Evolutionary conservation across 2,113 vertebrate species (phyloP).

Genomic region (Stictonetta naevosa): DNA sequence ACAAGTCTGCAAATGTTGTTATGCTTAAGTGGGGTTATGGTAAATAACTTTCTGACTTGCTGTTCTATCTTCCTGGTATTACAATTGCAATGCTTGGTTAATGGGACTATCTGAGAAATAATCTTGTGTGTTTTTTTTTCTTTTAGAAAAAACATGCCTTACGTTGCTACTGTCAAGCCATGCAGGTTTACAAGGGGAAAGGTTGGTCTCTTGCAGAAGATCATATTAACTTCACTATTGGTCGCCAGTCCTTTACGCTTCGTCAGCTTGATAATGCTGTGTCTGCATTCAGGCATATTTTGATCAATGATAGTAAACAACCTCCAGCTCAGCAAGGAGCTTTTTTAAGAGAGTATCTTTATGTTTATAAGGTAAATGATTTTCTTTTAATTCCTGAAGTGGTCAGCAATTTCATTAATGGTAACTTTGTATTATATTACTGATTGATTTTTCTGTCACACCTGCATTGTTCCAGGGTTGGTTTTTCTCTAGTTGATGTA

Average conservation of each 20-base stretch:
- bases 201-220: slow-evolving; percentile 98
- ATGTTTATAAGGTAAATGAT: slow-evolving; percentile 89
- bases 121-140: not conserved
- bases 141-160: slow-evolving; percentile 92
- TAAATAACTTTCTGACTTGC: not conserved
- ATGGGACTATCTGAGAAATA: not conserved
- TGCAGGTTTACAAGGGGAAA: slow-evolving; percentile 97
- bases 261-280: slow-evolving; percentile 90
- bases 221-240: slow-evolving; percentile 98
- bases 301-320: slow-evolving; percentile 95
- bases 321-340: slow-evolving; percentile 92
- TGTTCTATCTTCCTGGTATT: not conserved
- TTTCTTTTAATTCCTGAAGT: not conserved
- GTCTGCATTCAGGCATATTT: slow-evolving; percentile 92
- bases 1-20: not conserved
- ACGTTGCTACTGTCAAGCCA: slow-evolving; percentile 96
- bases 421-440: not conserved
- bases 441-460: not conserved
- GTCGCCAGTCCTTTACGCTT: slow-evolving; percentile 94
- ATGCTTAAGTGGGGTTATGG: rapidly evolving
- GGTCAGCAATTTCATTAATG: not conserved
- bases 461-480: not conserved
- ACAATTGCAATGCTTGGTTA: not conserved
- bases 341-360: slow-evolving; percentile 97
- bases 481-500: not conserved